phyloP scores from a whole-genome alignment of 2,797 vertebrate genomes.

The Meda fulgida region DNA sequence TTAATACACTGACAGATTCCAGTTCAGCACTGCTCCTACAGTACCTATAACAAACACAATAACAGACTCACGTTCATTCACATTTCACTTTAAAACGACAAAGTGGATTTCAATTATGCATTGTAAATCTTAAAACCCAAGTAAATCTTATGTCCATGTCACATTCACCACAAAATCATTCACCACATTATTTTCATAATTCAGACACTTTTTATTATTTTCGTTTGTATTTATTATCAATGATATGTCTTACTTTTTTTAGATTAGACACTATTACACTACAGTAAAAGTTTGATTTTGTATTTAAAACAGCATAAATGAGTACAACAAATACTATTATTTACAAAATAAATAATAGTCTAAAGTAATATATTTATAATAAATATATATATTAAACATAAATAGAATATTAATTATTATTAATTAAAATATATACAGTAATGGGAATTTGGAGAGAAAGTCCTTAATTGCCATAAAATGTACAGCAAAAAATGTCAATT shows the following conservation, averaged over 20 bases:
- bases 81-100: background rate
- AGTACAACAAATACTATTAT: background rate
- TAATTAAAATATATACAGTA: background rate
- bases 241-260: too few relatives aligned
- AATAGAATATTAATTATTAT: background rate
- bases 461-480: background rate
- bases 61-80: background rate
- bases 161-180: background rate
- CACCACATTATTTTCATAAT: background rate
- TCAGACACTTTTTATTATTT: background rate
- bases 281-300: background rate
- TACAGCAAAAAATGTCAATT: background rate
- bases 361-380: background rate
- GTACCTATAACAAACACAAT: background rate
- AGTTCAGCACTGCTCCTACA: background rate
- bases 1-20: constrained; percentile 24
- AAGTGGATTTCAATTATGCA: background rate
- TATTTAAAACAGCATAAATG: background rate
- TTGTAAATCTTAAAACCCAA: too few relatives aligned
- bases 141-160: background rate
- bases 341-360: background rate
- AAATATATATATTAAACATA: background rate
- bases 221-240: background rate
- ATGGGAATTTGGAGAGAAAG: background rate
- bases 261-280: background rate